phyloP scores from a whole-genome alignment of 2,888 invertebrate species.

The Drosophila prolongata region DNA sequence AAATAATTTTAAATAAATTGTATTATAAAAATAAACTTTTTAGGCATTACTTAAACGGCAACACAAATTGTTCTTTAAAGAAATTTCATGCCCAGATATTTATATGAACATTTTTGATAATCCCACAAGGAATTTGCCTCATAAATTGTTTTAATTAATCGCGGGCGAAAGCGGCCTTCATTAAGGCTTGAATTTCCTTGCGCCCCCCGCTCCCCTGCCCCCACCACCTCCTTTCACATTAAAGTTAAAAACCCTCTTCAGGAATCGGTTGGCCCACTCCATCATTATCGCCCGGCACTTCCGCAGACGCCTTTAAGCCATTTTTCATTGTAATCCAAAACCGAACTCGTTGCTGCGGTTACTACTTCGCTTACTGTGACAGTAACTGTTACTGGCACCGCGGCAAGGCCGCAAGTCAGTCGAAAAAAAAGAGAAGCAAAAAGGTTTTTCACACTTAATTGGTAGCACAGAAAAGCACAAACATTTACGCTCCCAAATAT shows the following conservation, averaged over 20 bases:
- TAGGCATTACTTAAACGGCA: not conserved
- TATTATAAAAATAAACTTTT: not conserved
- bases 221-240: constrained; percentile 16
- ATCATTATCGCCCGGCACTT: constrained; percentile 52
- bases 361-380: constrained; percentile 27
- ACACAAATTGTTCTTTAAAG: not conserved
- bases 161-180: constrained; percentile 31
- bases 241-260: constrained; percentile 11
- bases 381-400: constrained; percentile 48
- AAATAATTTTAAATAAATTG: not conserved
- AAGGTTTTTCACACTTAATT: constrained; percentile 76
- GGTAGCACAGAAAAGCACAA: constrained; percentile 56
- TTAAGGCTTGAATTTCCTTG: constrained; percentile 16
- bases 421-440: constrained; percentile 34
- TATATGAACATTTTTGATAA: constrained; percentile 6
- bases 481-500: constrained; percentile 8
- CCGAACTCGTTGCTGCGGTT: constrained; percentile 31
- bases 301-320: constrained; percentile 61
- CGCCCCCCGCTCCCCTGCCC: not conserved
- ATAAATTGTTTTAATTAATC: constrained; percentile 37
- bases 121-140: constrained; percentile 25
- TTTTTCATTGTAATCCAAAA: constrained; percentile 55
- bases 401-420: constrained; percentile 42
- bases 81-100: constrained; percentile 1
- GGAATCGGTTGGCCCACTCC: constrained; percentile 14